Evolutionary conservation across 2,113 vertebrate genomes (phyloP).

Genomic region (Trogon melanurus): DNA sequence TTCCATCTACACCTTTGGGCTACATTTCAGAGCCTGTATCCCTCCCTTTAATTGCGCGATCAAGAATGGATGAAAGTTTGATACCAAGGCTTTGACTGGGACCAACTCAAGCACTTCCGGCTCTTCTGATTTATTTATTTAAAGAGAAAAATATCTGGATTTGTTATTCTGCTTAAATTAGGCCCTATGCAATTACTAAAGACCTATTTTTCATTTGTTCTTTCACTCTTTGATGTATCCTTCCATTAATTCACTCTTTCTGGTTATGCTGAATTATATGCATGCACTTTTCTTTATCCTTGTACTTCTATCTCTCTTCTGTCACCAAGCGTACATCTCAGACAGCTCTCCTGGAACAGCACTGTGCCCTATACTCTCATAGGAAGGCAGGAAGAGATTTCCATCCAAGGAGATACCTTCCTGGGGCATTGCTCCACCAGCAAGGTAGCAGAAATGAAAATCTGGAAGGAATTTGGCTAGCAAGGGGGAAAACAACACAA

Average conservation of each 20-base stretch:
- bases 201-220: background rate
- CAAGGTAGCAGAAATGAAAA: background rate
- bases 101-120: conserved; percentile 10
- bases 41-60: conserved; percentile 64
- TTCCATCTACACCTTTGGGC: conserved; percentile 56
- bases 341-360: background rate
- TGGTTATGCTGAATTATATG: background rate
- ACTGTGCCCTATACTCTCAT: background rate
- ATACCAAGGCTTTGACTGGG: conserved; percentile 31
- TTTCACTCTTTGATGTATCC: background rate
- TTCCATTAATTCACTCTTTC: background rate
- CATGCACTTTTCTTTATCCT: background rate
- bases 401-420: background rate
- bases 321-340: background rate
- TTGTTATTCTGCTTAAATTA: conserved; percentile 6
- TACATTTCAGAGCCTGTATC: conserved; percentile 39
- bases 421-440: background rate
- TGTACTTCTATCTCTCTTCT: background rate
- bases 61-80: conserved; percentile 60
- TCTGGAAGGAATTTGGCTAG: background rate
- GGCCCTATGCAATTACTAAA: background rate
- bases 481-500: background rate
- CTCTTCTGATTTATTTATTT: conserved; percentile 26
- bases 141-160: background rate
- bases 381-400: background rate